phyloP scores from a whole-genome alignment of 1,140 invertebrate genomes.

The Anastrepha ludens region DNA sequence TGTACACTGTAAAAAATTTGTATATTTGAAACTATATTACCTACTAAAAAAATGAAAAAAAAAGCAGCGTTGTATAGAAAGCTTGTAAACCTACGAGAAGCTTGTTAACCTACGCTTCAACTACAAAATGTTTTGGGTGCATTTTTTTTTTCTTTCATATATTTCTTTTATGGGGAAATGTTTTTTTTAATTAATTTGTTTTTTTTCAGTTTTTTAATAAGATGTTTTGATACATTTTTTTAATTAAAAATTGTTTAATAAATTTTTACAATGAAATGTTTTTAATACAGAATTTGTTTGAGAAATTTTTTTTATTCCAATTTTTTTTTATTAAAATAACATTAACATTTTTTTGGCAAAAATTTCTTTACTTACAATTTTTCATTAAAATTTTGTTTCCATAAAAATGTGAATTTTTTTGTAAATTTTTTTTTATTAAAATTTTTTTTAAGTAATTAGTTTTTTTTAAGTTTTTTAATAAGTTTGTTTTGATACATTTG shows the following conservation, averaged over 20 bases:
- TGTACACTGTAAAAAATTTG: constrained; percentile 34
- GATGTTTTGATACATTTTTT: background rate
- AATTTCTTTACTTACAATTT: background rate
- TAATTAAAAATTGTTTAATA: too few species aligned
- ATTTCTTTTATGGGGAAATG: too few species aligned
- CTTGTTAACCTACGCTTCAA: background rate
- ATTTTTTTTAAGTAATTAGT: too few species aligned
- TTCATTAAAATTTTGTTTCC: background rate
- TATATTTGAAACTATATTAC: constrained; percentile 34
- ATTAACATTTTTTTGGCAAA: background rate
- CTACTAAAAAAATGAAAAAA: constrained; percentile 4
- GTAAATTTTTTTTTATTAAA: too few species aligned
- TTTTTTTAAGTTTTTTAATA: too few species aligned
- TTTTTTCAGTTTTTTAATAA: background rate
- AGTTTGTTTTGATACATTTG: too few species aligned
- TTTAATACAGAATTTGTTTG: background rate
- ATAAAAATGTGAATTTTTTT: too few species aligned
- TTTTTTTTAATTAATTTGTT: background rate
- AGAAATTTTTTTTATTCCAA: too few species aligned
- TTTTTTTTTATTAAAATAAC: too few species aligned
- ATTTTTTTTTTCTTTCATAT: too few species aligned
- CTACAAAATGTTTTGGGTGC: background rate
- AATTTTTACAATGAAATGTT: background rate
- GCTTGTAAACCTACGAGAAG: background rate
- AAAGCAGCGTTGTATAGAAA: background rate